Evolutionary conservation across 64 coral and sea anemone genomes (phyloP).

Genomic region (Catalaphyllia jardinei): DNA sequence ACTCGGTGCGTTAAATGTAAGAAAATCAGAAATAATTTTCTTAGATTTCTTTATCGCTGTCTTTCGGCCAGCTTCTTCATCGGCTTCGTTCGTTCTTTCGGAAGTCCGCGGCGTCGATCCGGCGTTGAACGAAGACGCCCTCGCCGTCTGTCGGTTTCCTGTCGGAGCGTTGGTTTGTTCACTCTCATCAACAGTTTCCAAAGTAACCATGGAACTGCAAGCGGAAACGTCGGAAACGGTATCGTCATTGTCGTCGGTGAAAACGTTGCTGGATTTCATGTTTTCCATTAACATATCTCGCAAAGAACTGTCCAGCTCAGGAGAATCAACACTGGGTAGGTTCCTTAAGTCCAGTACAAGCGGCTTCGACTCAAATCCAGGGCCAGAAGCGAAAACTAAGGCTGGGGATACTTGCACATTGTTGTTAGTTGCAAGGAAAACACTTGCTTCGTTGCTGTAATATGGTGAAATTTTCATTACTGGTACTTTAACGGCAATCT

Average conservation of each 20-base stretch:
- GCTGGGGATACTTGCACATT: slow-evolving; percentile 23
- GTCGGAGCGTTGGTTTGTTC: slow-evolving; percentile 30
- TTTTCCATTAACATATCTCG: slow-evolving; percentile 39
- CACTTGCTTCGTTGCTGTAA: not conserved
- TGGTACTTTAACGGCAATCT: not conserved
- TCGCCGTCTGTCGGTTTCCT: slow-evolving; percentile 16
- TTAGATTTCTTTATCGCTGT: slow-evolving; percentile 61
- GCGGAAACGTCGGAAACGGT: slow-evolving; percentile 67
- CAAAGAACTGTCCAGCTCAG: slow-evolving; percentile 57
- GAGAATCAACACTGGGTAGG: slow-evolving; percentile 17
- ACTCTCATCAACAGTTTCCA: slow-evolving; percentile 55
- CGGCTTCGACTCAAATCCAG: slow-evolving; percentile 36
- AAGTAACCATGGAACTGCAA: slow-evolving; percentile 50
- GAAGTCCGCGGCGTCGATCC: slow-evolving; percentile 42
- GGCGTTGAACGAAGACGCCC: slow-evolving; percentile 11
- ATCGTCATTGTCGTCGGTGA: slow-evolving; percentile 59
- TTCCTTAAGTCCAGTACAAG: slow-evolving; percentile 40
- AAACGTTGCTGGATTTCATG: not conserved
- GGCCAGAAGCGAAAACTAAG: slow-evolving; percentile 48
- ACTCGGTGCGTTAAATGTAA: slow-evolving; percentile 59
- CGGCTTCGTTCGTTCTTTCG: slow-evolving; percentile 55
- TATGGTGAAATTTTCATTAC: not conserved
- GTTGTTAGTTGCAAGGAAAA: not conserved
- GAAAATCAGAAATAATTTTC: slow-evolving; percentile 77
- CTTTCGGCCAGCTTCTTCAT: slow-evolving; percentile 70